Conservation (phyloP, 2,797 vertebrate genomes). For the Sebastes diaconus region DNA sequence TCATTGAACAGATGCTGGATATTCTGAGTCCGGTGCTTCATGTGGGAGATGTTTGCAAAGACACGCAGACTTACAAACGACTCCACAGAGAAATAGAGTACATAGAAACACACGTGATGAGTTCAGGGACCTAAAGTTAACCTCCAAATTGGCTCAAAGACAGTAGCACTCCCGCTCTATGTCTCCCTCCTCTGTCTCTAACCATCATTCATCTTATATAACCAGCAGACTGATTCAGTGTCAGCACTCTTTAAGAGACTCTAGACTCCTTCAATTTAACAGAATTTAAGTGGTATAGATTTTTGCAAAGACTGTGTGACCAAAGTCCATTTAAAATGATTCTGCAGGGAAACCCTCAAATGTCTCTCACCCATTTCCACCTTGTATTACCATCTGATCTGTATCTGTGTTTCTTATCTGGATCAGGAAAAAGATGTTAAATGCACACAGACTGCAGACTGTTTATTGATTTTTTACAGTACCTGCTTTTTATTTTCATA, state of each 20-base stretch:
- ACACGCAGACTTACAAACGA: conserved; percentile 13
- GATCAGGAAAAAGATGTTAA: background rate
- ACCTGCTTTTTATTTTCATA: too few relatives aligned
- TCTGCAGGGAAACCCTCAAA: background rate
- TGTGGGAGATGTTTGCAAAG: background rate
- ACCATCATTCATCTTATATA: background rate
- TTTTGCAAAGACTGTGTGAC: background rate
- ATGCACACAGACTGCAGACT: background rate
- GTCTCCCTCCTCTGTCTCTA: background rate
- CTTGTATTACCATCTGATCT: background rate
- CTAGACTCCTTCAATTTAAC: background rate
- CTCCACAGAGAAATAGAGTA: conserved; percentile 8
- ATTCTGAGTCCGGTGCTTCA: background rate
- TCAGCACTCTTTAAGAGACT: background rate
- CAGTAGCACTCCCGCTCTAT: background rate
- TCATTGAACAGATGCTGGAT: background rate
- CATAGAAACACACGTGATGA: conserved; percentile 12
- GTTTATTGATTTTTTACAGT: accelerated
- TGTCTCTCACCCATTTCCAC: background rate
- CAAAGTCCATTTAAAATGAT: background rate
- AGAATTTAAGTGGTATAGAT: background rate
- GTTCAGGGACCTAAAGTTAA: background rate
- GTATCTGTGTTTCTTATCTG: background rate
- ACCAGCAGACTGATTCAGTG: background rate
- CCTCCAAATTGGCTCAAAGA: background rate